Evolutionary conservation across 2,797 vertebrate genomes (phyloP), one percentile per base, ranked within the genome.

Genomic region (Lagodon rhomboides): DNA sequence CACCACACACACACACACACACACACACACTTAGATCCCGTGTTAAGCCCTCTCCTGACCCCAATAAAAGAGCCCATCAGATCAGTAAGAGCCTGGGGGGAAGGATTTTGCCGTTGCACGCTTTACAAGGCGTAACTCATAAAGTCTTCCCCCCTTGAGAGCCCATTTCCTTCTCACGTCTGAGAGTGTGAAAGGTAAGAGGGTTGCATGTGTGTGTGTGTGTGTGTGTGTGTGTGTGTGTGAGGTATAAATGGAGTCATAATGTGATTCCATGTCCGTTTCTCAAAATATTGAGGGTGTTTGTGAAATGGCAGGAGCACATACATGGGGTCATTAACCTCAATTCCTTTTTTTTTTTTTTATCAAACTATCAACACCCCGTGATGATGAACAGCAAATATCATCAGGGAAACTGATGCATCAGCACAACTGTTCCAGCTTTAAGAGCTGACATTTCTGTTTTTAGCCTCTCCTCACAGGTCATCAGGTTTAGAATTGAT

Each of bases 31-130:
- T 66, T 38, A 23, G 47, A 73, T 71, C 70, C 63, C 69, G 34
- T 74, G 66, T 72, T 55, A 58, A 10, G 71, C 68, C 85, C 85
- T 82, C 68, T 83, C n/a, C 55, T 90, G 90, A 93, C 91, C 93
- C 87, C 89, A 92, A 89, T 93, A 92, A 93, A 94, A 80, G 81
- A 89, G 66, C 81, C 78, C 83, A 89, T 92, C 85, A 89, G 84
- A 88, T 87, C 85, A 85, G 85, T 77, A 72, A 88, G 85, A 84
- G 91, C 90, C 85, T 79, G 80, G n/a, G 68, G 87, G 88, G 78
- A 83, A 89, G 77, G 79, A 87, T 87, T 90, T 89, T 83, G 91
- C 80, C 18, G 9, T 62, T 77, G 78, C 82, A 77, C 71, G 44
- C 78, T 86, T 89, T 90, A 91, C 83, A 88, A 89, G 89, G 79